Evolutionary conservation across 2,888 invertebrate species (phyloP), one percentile per base, ranked within the genome.

Genomic region (Napeogenes inachia): DNA sequence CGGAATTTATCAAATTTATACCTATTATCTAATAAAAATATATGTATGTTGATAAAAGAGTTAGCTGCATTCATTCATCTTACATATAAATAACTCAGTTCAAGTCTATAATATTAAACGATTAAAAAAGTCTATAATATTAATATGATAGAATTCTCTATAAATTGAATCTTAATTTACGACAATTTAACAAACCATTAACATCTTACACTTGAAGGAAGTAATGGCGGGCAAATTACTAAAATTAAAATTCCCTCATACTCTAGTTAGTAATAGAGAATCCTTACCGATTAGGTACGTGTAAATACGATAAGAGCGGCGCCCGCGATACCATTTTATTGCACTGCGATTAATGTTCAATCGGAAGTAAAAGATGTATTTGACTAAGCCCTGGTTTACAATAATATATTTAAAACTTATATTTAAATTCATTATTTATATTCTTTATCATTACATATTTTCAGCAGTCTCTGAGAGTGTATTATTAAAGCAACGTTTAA

Each of bases 271-370:
- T 12, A 50, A 42, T 42, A 42, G 30, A 47, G 30, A 50, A 50
- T 30, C 6, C 21, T 30, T 10, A n/a, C 50, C n/a, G n/a, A 5
- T 3, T 57, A 64, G 60, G 63, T 58, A 64, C 57, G 59, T 57
- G 54, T 62, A 55, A 33, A 61, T 8, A 38, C 45, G 67, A 67
- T 67, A 67, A 63, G 50, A 42, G 45, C 53, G 65, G 63, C 67
- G 67, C 61, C 65, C 55, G 56, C 56, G 56, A 63, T 65, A 60
- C 55, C 54, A 63, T 63, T 61, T 61, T 67, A 65, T 62, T 57
- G 54, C 57, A 12, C 30, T 6, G 50, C 50, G 50, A 30, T 10
- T 50, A 30, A 42, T 38, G 47, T 47, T 47, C 3, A 47, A 8
- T 50, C 21, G 50, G 50, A 50, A 30, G 50, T 30, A 50, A 50